phyloP scores from a whole-genome alignment of 2,888 invertebrate species.

The Rhagium mordax region DNA sequence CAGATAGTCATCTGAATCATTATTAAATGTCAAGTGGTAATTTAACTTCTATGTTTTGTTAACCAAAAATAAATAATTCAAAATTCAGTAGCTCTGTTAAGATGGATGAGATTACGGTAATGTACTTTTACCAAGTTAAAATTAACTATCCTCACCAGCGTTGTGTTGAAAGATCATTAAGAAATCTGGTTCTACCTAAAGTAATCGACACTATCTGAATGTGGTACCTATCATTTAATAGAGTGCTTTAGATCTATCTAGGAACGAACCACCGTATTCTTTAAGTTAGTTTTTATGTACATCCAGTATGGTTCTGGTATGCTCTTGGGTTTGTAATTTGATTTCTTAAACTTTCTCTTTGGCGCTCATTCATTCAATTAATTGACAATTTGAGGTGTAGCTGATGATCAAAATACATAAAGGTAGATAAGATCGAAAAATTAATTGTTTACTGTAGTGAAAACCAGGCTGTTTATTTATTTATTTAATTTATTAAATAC shows the following conservation, averaged over 20 bases:
- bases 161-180: conserved; percentile 31
- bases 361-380: too few species aligned
- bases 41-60: conserved; percentile 40
- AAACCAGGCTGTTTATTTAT: too few species aligned
- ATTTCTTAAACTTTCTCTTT: background rate
- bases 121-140: conserved; percentile 25
- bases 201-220: background rate
- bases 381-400: too few species aligned
- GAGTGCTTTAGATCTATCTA: background rate
- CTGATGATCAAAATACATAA: too few species aligned
- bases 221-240: background rate
- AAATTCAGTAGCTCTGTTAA: conserved; percentile 37
- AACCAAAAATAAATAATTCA: conserved; percentile 38
- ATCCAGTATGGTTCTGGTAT: background rate
- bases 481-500: too few species aligned
- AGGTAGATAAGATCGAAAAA: too few species aligned
- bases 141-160: conserved; percentile 39
- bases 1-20: conserved; percentile 38
- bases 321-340: background rate
- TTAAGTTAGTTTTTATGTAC: background rate
- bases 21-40: conserved; percentile 42
- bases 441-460: too few species aligned
- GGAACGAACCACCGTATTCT: background rate
- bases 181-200: background rate
- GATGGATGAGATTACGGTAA: conserved; percentile 38